Evolutionary conservation across 2,888 invertebrate genomes (phyloP).

Genomic region (Spilosoma lubricipeda): DNA sequence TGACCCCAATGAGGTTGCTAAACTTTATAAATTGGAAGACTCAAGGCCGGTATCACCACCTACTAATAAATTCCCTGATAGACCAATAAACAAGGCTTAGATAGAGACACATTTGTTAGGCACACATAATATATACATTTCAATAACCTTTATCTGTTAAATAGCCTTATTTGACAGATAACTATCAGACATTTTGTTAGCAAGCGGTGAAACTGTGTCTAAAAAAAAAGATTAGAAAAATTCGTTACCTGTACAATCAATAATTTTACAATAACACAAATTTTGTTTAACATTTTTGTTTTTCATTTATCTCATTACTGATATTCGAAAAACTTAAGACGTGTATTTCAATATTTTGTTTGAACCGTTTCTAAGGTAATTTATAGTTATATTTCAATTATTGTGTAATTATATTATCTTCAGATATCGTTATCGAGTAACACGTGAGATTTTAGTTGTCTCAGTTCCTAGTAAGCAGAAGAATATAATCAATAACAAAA

Average conservation of each 20-base stretch:
- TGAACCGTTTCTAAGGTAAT: not conserved
- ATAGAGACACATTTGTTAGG: too few relatives aligned
- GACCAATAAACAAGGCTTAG: too few relatives aligned
- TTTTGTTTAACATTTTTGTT: conserved; percentile 26
- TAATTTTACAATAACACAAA: not conserved
- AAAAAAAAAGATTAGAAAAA: too few relatives aligned
- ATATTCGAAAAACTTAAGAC: not conserved
- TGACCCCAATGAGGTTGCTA: not conserved
- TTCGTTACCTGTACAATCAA: conserved; percentile 23
- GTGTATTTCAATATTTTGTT: not conserved
- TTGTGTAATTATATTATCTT: conserved; percentile 7
- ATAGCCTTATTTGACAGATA: too few relatives aligned
- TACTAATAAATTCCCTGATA: too few relatives aligned
- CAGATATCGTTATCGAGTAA: not conserved
- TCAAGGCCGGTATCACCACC: too few relatives aligned
- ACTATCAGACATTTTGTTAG: too few relatives aligned
- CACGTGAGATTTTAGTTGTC: not conserved
- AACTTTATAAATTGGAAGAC: not conserved
- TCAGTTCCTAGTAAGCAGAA: conserved; percentile 1
- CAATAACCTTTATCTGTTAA: too few relatives aligned
- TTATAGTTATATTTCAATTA: not conserved
- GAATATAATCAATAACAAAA: not conserved
- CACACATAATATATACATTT: too few relatives aligned
- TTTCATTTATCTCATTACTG: not conserved
- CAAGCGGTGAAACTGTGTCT: too few relatives aligned